Percentiles rank a stretch among this genome's conserved stretches.
Conservation (phyloP, 2,113 vertebrate genomes). For the Pteruthius melanotis region DNA sequence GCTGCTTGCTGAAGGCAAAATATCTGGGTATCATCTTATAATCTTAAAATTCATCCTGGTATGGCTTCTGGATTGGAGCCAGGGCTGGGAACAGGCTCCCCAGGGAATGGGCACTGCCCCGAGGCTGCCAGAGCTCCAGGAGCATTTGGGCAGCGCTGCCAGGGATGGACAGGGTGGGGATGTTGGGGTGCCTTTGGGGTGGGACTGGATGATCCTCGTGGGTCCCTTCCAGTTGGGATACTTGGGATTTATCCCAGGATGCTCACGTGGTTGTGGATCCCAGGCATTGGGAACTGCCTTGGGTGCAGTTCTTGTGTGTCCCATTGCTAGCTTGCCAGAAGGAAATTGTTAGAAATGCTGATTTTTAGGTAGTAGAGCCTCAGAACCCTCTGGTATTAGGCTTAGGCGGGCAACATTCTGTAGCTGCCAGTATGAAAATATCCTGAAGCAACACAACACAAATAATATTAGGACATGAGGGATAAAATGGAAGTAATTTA, state of each 20-base stretch:
- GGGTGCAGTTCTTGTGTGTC: neutral
- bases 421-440: neutral
- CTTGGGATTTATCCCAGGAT: neutral
- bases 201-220: neutral
- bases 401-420: neutral
- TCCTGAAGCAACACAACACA: neutral
- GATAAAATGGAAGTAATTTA: neutral
- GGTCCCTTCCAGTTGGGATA: neutral
- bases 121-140: neutral
- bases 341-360: neutral
- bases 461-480: neutral
- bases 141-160: rapidly evolving
- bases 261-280: neutral
- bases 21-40: neutral
- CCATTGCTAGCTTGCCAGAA: neutral
- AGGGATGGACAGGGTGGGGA: neutral
- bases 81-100: neutral
- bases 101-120: neutral
- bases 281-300: neutral
- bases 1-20: neutral
- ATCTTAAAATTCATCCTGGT: too few relatives aligned
- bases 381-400: neutral
- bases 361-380: neutral
- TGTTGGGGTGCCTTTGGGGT: neutral
- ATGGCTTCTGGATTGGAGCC: neutral